Evolutionary conservation across 2,888 invertebrate species (phyloP), one percentile per base, ranked within the genome.

Genomic region (Leucania comma): DNA sequence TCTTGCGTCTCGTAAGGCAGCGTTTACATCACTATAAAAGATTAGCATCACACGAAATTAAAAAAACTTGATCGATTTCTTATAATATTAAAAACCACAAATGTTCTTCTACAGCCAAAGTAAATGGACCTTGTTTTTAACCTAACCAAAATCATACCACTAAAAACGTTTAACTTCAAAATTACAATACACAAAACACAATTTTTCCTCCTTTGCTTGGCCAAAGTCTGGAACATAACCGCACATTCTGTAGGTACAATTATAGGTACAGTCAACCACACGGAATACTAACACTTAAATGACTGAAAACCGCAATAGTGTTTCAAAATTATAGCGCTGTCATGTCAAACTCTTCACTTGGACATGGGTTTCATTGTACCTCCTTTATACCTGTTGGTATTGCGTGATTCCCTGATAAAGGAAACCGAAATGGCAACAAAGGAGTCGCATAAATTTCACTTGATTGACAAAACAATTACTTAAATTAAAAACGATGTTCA

Each of bases 391-490:
- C 69, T 72, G 70, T 61, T 77, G 64, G 58, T 59, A 78, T 83
- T 68, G 87, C 87, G 87, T 88, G 86, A 77, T 69, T 48, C 70
- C 32, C 24, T 53, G 69, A 79, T 73, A 80, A 82, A 83, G 81
- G 76, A 67, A 75, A 80, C 72, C 75, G 61, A 76, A 80, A 74
- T 48, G 75, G 75, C 78, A 87, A 88, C 86, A 83, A 87, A 86
- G 81, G 82, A 79, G 87, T 87, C 83, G 83, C 82, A 84, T 79
- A 84, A 78, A 76, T 81, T 79, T 72, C 79, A 82, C 81, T 86
- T 89, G 90, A 90, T 90, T 90, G 91, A 91, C 90, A 89, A 89
- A 91, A 91, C 90, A 91, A 91, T 90, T 90, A 90, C 85, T 87
- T 86, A 86, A 89, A 91, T 90, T 90, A 87, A 90, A 90, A 88